Evolutionary conservation across 2,888 invertebrate genomes (phyloP).

Genomic region (Tetheella fluctuosa): DNA sequence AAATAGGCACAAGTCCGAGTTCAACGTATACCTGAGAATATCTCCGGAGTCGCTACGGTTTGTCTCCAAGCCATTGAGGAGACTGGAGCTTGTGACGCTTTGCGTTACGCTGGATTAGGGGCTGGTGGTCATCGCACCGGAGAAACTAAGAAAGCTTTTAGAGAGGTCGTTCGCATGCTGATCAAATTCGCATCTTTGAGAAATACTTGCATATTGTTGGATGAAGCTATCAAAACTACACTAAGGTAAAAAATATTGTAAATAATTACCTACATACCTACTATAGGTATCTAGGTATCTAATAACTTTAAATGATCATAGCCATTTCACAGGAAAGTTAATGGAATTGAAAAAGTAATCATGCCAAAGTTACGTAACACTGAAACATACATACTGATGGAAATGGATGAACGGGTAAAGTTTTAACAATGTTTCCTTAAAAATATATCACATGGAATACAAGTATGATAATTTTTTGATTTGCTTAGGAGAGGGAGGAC

Average conservation of each 20-base stretch:
- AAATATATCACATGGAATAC: background rate
- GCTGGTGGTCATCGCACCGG: conserved; percentile 74
- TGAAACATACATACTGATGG: conserved; percentile 70
- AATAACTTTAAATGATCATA: background rate
- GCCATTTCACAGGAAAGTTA: conserved; percentile 69
- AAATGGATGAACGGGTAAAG: conserved; percentile 77
- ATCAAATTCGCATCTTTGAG: conserved; percentile 81
- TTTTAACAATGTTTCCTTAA: background rate
- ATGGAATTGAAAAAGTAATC: conserved; percentile 78
- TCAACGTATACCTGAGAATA: conserved; percentile 67
- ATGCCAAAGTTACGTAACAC: conserved; percentile 75
- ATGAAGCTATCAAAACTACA: conserved; percentile 67
- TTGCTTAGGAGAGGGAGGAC: conserved; percentile 73
- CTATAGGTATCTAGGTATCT: no score
- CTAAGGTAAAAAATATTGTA: conserved; percentile 57
- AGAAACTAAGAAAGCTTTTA: conserved; percentile 73
- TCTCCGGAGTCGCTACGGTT: conserved; percentile 72
- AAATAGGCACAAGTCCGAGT: conserved; percentile 74
- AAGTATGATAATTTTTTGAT: conserved; percentile 15
- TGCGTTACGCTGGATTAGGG: conserved; percentile 70
- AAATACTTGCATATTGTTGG: conserved; percentile 67
- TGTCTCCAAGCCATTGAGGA: conserved; percentile 69
- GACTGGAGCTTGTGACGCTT: conserved; percentile 54
- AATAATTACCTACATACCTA: no score
- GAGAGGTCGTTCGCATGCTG: conserved; percentile 65